Base-by-base conservation (phyloP, 2,888 invertebrate species). In the Zygaena filipendulae region DNA sequence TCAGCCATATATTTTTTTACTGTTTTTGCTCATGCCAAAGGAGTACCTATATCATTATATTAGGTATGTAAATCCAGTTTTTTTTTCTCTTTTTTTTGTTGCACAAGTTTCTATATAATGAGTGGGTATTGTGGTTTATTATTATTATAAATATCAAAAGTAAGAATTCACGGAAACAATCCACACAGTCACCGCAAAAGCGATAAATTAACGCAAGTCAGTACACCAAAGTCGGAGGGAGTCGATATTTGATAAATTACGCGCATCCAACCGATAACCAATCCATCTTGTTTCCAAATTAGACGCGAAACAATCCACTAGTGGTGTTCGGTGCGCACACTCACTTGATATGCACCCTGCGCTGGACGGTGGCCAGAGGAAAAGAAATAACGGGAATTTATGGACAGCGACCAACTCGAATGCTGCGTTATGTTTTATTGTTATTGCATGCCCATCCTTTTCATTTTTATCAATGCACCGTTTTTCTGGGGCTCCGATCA, bases 361-460 rank as follows among this genome's bases (percentile, higher is more conserved):
- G 35, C 53, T 53, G 57, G 54, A 43, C 52, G 33, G 29, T 43
- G 54, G 49, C 53, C 59, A 55, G 52, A 49, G 49, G 39, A 47
- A 47, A 47, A 47, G 57, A 55, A 58, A 63, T 61, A 64, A 59
- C 59, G 48, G 55, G 49, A 61, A 64, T 64, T 55, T 59, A 63
- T 58, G 48, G 51, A 49, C 49, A 38, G 22, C 14, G 32, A 39
- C 24, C 25, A 28, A 28, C 14, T 31, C 36, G 32, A 26, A 29
- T 36, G 39, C 40, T 28, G 61, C 59, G 67, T 69, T 71, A 69
- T 71, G 52, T 64, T 71, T 71, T 71, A 71, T 69, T 68, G 69
- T 69, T 71, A 71, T 69, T n/a, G n/a, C n/a, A n/a, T n/a, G 54
- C 53, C 61, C 43, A 44, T 40, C 51, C 52, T 59, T 55, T 58